A percentile compares a stretch with the other conserved stretches of the same genome.
Conservation (phyloP, 1,140 invertebrate genomes). For the Chironomus tepperi region DNA sequence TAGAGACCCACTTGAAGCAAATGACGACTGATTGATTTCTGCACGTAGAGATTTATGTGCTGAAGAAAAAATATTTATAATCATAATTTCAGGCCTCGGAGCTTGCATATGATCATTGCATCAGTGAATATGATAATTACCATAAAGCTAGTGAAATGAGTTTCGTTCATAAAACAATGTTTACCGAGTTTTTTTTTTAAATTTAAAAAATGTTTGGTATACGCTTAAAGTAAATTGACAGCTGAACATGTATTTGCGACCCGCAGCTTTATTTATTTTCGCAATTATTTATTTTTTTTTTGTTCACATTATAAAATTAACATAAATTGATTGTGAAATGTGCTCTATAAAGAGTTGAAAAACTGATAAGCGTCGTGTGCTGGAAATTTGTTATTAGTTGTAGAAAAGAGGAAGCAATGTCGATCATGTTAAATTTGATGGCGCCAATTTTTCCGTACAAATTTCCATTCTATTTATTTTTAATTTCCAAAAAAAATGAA, state of each 20-base stretch:
- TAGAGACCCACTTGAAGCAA: not conserved
- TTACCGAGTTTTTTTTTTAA: too few species aligned
- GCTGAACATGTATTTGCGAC: not conserved
- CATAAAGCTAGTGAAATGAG: not conserved
- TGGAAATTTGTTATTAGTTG: not conserved
- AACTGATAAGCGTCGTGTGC: not conserved
- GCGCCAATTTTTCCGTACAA: not conserved
- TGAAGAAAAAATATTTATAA: too few species aligned
- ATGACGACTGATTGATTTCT: not conserved
- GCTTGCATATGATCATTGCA: not conserved
- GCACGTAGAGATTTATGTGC: not conserved
- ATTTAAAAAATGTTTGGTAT: too few species aligned
- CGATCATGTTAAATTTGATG: not conserved
- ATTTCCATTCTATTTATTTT: too few species aligned
- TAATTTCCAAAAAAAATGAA: not conserved
- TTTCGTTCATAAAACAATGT: not conserved
- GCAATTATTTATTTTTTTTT: too few species aligned
- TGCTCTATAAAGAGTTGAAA: not conserved
- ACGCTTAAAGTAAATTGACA: too few species aligned
- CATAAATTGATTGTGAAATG: conserved; percentile 2
- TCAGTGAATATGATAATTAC: not conserved
- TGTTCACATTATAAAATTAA: not conserved
- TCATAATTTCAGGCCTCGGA: too few species aligned
- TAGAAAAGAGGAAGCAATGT: not conserved
- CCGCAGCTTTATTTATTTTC: not conserved